These are phyloP conservation scores for Jordanella pulchra DNA, from an alignment of 2,797 vertebrate species.

Conservation along the genomic window DNA sequence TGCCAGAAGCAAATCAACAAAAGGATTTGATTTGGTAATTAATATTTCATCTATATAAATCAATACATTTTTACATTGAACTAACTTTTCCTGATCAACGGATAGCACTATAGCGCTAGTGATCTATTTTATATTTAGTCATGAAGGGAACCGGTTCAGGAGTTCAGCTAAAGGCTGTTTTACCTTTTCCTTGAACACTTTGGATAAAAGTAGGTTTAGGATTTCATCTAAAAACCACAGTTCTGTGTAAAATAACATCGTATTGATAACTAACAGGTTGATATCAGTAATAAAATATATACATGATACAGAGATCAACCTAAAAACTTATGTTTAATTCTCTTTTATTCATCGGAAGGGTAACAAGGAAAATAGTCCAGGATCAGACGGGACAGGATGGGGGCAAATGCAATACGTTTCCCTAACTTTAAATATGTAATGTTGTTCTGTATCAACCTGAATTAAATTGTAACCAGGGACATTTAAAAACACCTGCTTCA, in stretches of 20 bases:
- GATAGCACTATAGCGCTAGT: neutral
- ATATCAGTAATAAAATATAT: too few relatives aligned
- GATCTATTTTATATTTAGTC: neutral
- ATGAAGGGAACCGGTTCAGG: neutral
- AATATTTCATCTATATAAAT: neutral
- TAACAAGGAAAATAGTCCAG: too few relatives aligned
- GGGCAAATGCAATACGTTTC: neutral
- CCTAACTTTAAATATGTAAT: neutral
- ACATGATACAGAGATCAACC: too few relatives aligned
- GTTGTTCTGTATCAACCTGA: neutral
- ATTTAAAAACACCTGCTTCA: neutral
- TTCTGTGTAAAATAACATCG: too few relatives aligned
- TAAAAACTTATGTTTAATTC: too few relatives aligned
- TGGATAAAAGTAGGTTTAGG: too few relatives aligned
- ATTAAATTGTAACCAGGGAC: neutral
- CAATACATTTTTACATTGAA: neutral
- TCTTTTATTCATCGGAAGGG: too few relatives aligned
- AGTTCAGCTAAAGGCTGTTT: neutral
- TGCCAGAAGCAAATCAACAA: neutral
- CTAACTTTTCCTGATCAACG: too few relatives aligned
- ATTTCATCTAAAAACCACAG: too few relatives aligned
- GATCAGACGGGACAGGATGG: neutral
- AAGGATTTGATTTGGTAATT: neutral
- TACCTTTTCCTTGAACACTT: neutral
- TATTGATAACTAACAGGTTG: too few relatives aligned